Percentiles rank a stretch among this genome's conserved stretches.
Conservation (phyloP, 2,888 invertebrate genomes). For the Coremacera marginata region DNA sequence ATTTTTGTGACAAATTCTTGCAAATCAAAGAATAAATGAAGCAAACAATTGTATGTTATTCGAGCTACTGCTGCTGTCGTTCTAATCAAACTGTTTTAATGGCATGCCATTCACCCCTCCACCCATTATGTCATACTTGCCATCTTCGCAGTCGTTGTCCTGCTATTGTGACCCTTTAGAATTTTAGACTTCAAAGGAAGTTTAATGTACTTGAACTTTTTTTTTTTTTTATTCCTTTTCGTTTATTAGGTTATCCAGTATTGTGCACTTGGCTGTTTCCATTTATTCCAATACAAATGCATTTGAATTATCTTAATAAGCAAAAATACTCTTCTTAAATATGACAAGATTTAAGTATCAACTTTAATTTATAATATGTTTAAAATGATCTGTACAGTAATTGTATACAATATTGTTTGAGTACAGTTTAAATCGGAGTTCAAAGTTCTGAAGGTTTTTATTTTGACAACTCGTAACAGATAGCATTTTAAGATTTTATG, state of each 20-base stretch:
- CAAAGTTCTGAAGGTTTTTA: no score
- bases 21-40: constrained; percentile 44
- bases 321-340: no score
- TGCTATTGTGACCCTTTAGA: constrained; percentile 28
- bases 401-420: no score
- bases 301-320: no score
- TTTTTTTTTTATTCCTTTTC: neutral
- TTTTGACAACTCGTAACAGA: no score
- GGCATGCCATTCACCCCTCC: neutral
- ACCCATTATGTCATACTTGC: neutral
- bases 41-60: constrained; percentile 46
- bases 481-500: no score
- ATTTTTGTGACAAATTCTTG: constrained; percentile 26
- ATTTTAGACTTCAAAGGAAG: constrained; percentile 19
- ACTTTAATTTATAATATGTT: no score
- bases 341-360: no score
- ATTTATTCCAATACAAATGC: neutral
- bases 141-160: neutral
- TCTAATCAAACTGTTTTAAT: neutral
- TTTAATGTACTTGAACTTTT: constrained; percentile 24
- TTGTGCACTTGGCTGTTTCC: neutral
- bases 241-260: neutral
- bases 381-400: no score
- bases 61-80: constrained; percentile 32
- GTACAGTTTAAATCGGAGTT: no score